Evolutionary conservation across 2,797 vertebrate genomes (phyloP), one percentile per base, ranked within the genome.

Genomic region (Myripristis jacobus): DNA sequence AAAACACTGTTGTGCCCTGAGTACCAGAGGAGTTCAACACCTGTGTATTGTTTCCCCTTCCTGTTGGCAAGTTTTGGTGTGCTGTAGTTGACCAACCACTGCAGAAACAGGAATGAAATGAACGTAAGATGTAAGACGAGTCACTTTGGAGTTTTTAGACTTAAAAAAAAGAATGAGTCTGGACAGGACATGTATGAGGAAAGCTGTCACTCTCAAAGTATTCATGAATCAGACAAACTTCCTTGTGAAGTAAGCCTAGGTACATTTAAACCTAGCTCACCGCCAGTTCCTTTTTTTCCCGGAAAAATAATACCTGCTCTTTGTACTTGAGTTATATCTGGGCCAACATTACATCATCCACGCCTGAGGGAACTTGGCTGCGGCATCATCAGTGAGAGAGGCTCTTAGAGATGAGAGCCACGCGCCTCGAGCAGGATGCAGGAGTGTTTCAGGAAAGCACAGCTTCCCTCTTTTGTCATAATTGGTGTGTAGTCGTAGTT

Each of bases 381-480:
- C 16, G 41, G 29, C 13, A 31, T 55, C n/a, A 53, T 6, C 4
- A 16, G 31, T 69, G 50, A 47, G n/a, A 52, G 43, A 62, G 25
- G 13, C 22, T 44, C 61, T 34, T 57, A 64, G 21, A 8, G 13
- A 7, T 21, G 36, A 68, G 79, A 84, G 83, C 70, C n/a, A n/a
- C n/a, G n/a, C n/a, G n/a, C 61, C 78, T 60, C 52, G 3, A 63
- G 25, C 18, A 74, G 36, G 64, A 62, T 34, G 64, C 67, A 89
- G 87, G 84, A 92, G 83, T 89, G 70, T 93, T 94, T 93, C 54
- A 89, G 92, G 90, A 94, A 94, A 94, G 88, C 89, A 94, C 93
- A 89, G 52, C 89, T 94, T 94, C 92, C 92, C 83, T 68, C 78
- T 93, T 46, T 18, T 62, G 10, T 70, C 50, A 55, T 58, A 66